Evolutionary conservation across 2,888 invertebrate genomes (phyloP), one percentile per base, ranked within the genome.

Genomic region (Tachina fera): DNA sequence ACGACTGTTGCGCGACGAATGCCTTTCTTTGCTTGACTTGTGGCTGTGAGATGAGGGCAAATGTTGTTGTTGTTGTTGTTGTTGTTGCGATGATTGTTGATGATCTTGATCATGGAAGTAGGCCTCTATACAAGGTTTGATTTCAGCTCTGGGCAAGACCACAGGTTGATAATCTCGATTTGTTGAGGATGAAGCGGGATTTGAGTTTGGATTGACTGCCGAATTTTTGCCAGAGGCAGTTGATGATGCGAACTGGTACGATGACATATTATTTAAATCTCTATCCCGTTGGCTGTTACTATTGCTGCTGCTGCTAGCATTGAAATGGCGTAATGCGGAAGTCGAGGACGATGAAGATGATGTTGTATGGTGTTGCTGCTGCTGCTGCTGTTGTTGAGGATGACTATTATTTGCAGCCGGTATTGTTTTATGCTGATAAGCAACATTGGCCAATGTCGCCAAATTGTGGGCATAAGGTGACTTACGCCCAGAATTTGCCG

Each of bases 121-220:
- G 10, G 96, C 95, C 89, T 96, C 96, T 88, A 95, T 95, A 89
- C 95, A 96, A 56, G 95, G 95, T 91, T 96, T 96, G 89, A 96
- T 95, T 89, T 96, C 96, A 13, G 95, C 95, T 70, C 96, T 93
- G 0, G 96, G 96, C 87, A 96, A 91, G 3, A 95, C 89, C 8
- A 92, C 92, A 13, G 92, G 89, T 71, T 92, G 90, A 87, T 91
- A 92, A 16, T 91, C 91, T 4, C 92, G 88, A 41, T 76, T 86
- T 41, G 79, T 39, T 1, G 86, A 6, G 31, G 79, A 56, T 4
- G 86, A 67, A 10, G 76, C 16, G 16, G 53, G 19, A 49, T 56
- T 43, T 11, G 82, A 19, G 19, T 61, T 84, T 22, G 83, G 76
- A 58, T 77, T 51, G 53, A 53, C 31, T n/a, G 11, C 43, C 5